Conservation (phyloP, 2,797 vertebrate genomes). For the Salmo trutta region DNA sequence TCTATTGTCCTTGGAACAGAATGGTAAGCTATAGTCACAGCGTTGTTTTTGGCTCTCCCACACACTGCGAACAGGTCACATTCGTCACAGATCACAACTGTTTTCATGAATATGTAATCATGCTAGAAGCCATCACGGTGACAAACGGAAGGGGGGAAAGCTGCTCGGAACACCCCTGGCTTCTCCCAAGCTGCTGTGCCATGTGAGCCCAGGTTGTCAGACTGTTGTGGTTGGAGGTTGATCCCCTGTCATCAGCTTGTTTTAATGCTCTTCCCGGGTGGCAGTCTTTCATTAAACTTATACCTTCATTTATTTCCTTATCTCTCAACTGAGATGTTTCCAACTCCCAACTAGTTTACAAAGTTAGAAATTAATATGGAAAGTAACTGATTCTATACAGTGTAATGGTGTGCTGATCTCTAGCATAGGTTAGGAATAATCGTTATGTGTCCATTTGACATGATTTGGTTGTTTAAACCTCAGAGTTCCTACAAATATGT, state of each 20-base stretch:
- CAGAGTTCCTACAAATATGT: neutral
- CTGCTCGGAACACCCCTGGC: neutral
- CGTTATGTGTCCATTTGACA: too few species aligned
- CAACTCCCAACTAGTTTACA: neutral
- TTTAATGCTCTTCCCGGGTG: neutral
- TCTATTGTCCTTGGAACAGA: neutral
- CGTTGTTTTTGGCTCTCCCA: neutral
- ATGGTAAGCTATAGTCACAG: neutral
- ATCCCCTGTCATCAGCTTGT: neutral
- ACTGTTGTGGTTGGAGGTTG: neutral
- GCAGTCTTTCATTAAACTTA: neutral
- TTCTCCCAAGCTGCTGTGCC: neutral
- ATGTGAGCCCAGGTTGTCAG: neutral
- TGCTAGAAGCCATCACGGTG: neutral
- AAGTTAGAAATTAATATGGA: neutral
- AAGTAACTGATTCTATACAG: neutral
- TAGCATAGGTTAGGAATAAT: neutral
- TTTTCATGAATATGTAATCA: neutral
- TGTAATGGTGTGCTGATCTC: neutral
- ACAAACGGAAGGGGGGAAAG: neutral
- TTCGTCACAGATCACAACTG: neutral
- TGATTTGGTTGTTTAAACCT: neutral
- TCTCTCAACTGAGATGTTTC: neutral
- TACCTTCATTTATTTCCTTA: too few species aligned
- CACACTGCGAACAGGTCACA: neutral